Evolutionary conservation across 2,113 vertebrate species (phyloP).

Genomic region (Quiscalus mexicanus): DNA sequence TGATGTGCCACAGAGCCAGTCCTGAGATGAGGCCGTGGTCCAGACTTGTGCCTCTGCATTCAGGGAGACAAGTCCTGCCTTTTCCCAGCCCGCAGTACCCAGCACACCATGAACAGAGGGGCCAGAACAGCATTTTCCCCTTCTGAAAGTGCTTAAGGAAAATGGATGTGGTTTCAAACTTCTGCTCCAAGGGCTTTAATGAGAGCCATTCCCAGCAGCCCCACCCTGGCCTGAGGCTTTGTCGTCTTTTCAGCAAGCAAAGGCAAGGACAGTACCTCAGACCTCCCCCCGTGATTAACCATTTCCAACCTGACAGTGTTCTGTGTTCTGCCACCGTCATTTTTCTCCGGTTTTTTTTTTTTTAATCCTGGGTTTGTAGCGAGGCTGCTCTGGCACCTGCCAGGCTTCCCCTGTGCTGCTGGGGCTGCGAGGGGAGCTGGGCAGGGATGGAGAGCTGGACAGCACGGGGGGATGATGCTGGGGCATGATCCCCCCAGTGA

Average conservation of each 20-base stretch:
- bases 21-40: background rate
- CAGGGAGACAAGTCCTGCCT: background rate
- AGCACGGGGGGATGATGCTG: rapidly evolving
- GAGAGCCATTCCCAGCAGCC: background rate
- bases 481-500: rapidly evolving
- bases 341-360: background rate
- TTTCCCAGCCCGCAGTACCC: background rate
- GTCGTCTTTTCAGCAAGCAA: background rate
- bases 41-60: background rate
- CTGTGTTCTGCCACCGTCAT: background rate
- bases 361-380: background rate
- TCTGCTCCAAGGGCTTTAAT: conserved; percentile 10
- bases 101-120: background rate
- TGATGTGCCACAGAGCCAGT: background rate
- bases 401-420: background rate
- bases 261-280: background rate
- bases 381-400: background rate
- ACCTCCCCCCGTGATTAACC: background rate
- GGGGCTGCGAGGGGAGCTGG: background rate
- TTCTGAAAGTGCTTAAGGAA: background rate
- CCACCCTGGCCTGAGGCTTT: background rate
- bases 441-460: no score
- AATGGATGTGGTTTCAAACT: background rate
- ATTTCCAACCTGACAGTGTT: background rate
- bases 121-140: background rate